Evolutionary conservation across 2,797 vertebrate species (phyloP), one percentile per base, ranked within the genome.

Genomic region (Steatocranus sp.): DNA sequence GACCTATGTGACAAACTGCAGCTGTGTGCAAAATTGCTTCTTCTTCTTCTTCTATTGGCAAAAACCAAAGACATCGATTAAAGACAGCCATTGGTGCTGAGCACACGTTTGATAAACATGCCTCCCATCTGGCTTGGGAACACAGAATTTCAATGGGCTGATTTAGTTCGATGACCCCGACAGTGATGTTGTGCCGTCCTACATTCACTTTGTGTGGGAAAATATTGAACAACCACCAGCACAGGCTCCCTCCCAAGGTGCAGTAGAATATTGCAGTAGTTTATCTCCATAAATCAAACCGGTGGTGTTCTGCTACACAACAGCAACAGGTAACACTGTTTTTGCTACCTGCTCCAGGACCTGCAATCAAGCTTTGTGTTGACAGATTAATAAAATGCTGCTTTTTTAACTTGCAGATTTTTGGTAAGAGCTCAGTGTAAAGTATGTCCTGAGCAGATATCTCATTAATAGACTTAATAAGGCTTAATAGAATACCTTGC

Each of bases 41-140:
- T 58, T 34, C 56, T 61, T 61, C 30, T 34, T 61, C 2, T 70
- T 46, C n/a, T n/a, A n/a, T 46, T n/a, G 9, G 41, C 15, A 46
- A 70, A 46, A 46, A 27, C 9, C 66, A 43, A 70, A 27, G 50
- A 80, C 83, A 54, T 66, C 73, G 77, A 90, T 89, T 86, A 88
- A 83, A 75, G 27, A 5, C 3, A 3, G 68, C 48, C 75, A 20
- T 86, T 56, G 32, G 66, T 76, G 50, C 41, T 63, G 83, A 85
- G 63, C 51, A 36, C 86, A 86, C 80, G 51, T 61, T 80, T 25
- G 23, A 46, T 46, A 6, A 46, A 53, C 32, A 12, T 3, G 34
- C 79, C 58, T 54, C 77, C 77, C 79, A 56, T 68, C 75, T 56
- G 43, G 14, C 10, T 43, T 73, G 7, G 5, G 6, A 11, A 8